A percentile compares a stretch with the other conserved stretches of the same genome.
These are phyloP conservation scores for Mormyrus proboscirostris DNA, from an alignment of 2,797 vertebrate species.

Conservation along the genomic window DNA sequence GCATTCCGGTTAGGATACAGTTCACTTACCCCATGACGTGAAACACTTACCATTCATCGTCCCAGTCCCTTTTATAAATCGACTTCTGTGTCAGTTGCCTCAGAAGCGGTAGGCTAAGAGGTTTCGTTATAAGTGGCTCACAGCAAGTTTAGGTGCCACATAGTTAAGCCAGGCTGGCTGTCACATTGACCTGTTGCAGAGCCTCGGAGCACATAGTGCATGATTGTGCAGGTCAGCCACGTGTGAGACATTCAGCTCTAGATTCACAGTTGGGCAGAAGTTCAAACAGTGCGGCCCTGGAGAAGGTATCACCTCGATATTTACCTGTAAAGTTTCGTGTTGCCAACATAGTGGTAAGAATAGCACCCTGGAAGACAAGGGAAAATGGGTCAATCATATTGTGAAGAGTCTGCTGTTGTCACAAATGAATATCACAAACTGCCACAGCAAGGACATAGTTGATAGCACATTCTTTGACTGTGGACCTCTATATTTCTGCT, in stretches of 20 bases:
- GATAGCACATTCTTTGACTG: not conserved
- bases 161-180: not conserved
- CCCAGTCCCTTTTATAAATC: not conserved
- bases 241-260: not conserved
- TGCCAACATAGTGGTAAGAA: slow-evolving; percentile 96
- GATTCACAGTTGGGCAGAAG: not conserved
- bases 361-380: slow-evolving; percentile 77
- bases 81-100: not conserved
- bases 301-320: slow-evolving; percentile 40
- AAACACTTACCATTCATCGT: not conserved
- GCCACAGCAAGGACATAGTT: slow-evolving; percentile 19
- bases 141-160: not conserved
- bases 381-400: slow-evolving; percentile 25
- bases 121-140: not conserved
- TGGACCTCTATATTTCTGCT: not conserved
- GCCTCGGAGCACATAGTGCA: not conserved
- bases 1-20: not conserved
- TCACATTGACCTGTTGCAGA: not conserved
- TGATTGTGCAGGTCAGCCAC: not conserved
- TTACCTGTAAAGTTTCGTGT: slow-evolving; percentile 99
- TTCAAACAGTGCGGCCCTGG: not conserved
- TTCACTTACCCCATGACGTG: not conserved
- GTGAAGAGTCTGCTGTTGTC: slow-evolving; percentile 19
- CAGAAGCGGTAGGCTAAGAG: not conserved
- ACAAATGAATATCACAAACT: not conserved